Base-by-base conservation (phyloP, 1,140 invertebrate genomes). In the Limonius californicus region DNA sequence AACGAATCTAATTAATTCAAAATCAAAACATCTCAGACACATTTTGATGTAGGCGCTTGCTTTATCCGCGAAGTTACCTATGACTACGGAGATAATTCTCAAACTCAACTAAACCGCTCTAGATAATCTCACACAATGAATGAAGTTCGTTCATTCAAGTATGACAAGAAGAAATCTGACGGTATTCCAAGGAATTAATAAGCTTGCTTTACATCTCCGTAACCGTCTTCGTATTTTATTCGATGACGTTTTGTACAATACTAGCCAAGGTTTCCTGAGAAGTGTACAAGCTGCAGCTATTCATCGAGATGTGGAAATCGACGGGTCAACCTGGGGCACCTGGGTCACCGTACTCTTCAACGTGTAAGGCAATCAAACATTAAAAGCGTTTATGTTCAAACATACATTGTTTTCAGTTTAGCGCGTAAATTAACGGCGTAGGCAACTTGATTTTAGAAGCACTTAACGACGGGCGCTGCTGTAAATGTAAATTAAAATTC, bases 351-450 rank as follows among this genome's bases (percentile, higher is more conserved):
- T 45, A 45, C 42, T 45, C 16, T 12, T 45, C 42, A 45, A 45
- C 42, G 42, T 45, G 4, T 45, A 45, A 4, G 16, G 42, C 14
- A 45, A 45, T 45, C 42, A 45, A 45, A 45, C 16, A 45, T 45
- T 15, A 45, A 45, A 45, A 45, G 42, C 42, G 6, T 15, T 45
- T 45, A 45, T 9, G 23, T 27, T 27, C 9, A 27, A 45, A 45
- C 42, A 45, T 45, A 45, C 42, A 45, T 45, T 45, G 42, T 45
- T 45, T 45, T 45, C 42, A n/a, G 42, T n/a, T 45, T 45, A 45
- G 14, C 42, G n/a, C 6, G 42, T 45, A 15, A 45, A 45, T 45
- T 45, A 45, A 45, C 42, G 16, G 42, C 42, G 2, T 45, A 45
- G 12, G 12, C 42, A n/a, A 45, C 16, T 45, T 45, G n/a, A 45